Percentiles rank a stretch among this genome's conserved stretches.
These are phyloP conservation scores for Ochlodes sylvanus DNA, from an alignment of 2,888 invertebrate genomes.

Conservation along the genomic window DNA sequence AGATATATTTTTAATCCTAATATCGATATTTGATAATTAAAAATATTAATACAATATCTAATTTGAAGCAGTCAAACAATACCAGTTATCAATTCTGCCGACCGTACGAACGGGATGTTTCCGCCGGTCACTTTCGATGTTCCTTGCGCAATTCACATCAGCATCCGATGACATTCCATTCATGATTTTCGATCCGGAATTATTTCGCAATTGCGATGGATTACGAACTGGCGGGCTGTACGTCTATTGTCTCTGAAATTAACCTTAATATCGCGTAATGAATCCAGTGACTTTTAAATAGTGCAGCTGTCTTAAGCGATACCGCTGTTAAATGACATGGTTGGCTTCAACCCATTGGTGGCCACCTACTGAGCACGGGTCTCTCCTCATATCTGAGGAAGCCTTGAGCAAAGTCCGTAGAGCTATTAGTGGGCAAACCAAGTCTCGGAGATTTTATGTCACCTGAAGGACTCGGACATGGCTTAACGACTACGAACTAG, in stretches of 20 bases:
- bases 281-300: background rate
- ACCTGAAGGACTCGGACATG: no score
- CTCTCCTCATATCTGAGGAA: no score
- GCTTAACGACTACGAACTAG: no score
- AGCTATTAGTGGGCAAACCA: no score
- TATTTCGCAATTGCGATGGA: slow-evolving; percentile 20
- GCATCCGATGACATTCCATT: slow-evolving; percentile 35
- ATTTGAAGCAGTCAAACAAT: no score
- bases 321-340: background rate
- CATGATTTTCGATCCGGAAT: slow-evolving; percentile 29
- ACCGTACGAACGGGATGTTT: slow-evolving; percentile 52
- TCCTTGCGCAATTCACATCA: slow-evolving; percentile 45
- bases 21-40: no score
- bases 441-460: no score
- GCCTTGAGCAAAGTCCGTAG: no score
- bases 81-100: slow-evolving; percentile 46
- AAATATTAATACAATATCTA: no score
- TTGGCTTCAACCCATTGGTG: no score
- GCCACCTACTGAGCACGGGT: background rate
- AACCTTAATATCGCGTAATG: background rate
- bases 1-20: no score
- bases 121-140: slow-evolving; percentile 70
- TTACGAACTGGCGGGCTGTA: background rate
- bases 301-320: no score
- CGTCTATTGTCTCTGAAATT: background rate